A percentile compares a stretch with the other conserved stretches of the same genome.
These are phyloP conservation scores for Panagrolaimus sp. DNA, from an alignment of 1,140 invertebrate genomes.

Conservation along the genomic window DNA sequence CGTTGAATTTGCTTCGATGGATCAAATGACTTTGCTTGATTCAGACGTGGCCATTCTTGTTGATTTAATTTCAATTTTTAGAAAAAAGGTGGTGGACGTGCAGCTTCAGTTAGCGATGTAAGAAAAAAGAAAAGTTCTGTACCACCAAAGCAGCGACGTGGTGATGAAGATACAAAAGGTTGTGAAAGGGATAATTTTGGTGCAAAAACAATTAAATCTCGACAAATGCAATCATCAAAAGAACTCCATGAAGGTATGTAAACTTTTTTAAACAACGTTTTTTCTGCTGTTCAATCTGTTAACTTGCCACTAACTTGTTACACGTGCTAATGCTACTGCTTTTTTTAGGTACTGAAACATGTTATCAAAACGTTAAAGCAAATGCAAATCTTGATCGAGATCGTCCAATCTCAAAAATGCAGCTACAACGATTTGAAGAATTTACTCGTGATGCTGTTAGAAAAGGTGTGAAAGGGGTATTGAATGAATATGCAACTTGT, in stretches of 20 bases:
- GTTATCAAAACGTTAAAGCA: not conserved
- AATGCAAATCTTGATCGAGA: constrained; percentile 6
- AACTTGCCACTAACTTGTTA: too few relatives aligned
- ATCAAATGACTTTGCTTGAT: too few relatives aligned
- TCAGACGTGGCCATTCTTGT: too few relatives aligned
- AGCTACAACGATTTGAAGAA: constrained; percentile 8
- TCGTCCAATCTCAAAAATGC: not conserved
- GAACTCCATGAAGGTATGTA: not conserved
- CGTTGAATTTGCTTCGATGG: too few relatives aligned
- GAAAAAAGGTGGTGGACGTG: too few relatives aligned
- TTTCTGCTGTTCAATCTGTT: too few relatives aligned
- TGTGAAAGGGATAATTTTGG: not conserved
- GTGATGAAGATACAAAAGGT: too few relatives aligned
- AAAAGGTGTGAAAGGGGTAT: not conserved
- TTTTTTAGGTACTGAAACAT: not conserved
- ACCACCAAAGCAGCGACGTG: too few relatives aligned
- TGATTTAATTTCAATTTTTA: too few relatives aligned
- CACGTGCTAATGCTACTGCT: too few relatives aligned
- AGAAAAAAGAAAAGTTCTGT: too few relatives aligned
- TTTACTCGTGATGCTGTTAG: constrained; percentile 2
- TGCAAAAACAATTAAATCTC: not conserved
- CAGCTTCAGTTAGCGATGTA: too few relatives aligned
- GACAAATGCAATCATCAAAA: not conserved
- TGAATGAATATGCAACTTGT: not conserved
- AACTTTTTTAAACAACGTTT: not conserved